These are phyloP conservation scores for Pontoporia blainvillei DNA, from an alignment of 2,113 vertebrate genomes.

Conservation along the genomic window DNA sequence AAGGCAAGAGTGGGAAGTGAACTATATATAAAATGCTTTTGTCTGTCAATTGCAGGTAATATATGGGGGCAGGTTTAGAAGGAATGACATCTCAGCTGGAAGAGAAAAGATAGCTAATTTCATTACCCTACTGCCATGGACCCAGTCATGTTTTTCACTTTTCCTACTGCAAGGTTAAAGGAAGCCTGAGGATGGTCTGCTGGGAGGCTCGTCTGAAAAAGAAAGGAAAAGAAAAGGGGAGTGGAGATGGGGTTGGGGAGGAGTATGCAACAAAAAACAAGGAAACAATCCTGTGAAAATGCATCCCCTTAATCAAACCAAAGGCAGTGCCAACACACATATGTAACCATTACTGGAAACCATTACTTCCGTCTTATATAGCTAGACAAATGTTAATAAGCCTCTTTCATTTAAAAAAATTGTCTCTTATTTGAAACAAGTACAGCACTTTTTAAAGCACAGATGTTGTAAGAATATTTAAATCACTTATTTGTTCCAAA, in stretches of 20 bases:
- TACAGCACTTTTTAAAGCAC: not conserved
- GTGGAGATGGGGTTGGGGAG: not conserved
- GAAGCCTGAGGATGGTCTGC: conserved; percentile 65
- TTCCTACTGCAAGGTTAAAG: conserved; percentile 69
- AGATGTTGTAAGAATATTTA: not conserved
- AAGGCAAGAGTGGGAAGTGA: not conserved
- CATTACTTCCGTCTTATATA: not conserved
- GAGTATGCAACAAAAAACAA: not conserved
- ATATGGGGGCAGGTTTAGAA: not conserved
- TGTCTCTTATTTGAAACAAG: not conserved
- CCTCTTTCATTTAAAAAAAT: not conserved
- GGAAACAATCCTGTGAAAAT: not conserved
- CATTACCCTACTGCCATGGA: conserved; percentile 60
- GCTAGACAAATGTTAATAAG: not conserved
- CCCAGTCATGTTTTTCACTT: conserved; percentile 58
- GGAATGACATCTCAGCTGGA: not conserved
- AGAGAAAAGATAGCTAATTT: not conserved
- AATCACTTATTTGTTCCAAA: not conserved
- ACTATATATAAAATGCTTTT: not conserved
- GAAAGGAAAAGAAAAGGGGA: not conserved
- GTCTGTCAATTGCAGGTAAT: not conserved
- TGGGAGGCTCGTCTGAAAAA: conserved; percentile 61
- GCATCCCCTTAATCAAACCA: not conserved
- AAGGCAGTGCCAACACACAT: not conserved
- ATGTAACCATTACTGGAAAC: not conserved